phyloP scores from a whole-genome alignment of 2,113 vertebrate genomes.

The Petrocephalus zakoni region DNA sequence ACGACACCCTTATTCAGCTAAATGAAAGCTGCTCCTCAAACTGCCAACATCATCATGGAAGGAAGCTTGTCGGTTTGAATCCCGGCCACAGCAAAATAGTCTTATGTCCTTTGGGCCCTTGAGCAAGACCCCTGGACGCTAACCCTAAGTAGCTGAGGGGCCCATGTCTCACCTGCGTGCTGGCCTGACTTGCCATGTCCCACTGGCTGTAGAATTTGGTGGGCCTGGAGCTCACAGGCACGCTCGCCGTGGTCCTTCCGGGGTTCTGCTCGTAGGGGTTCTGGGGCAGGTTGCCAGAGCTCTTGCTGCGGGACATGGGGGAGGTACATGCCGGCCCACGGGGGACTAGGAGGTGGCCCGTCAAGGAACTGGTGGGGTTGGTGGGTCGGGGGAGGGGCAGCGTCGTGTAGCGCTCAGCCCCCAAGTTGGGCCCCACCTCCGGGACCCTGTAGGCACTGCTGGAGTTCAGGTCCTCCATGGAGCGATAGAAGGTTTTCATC shows the following conservation, averaged over 20 bases:
- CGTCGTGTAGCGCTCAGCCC: constrained; percentile 35
- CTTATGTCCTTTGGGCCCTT: neutral
- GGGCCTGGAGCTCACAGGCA: constrained; percentile 28
- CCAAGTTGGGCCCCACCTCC: neutral
- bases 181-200: constrained; percentile 50
- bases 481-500: constrained; percentile 53
- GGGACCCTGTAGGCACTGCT: constrained; percentile 47
- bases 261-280: constrained; percentile 44
- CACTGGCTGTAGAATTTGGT: constrained; percentile 60
- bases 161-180: constrained; percentile 50
- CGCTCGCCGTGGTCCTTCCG: constrained; percentile 12
- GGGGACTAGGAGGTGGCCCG: constrained; percentile 43
- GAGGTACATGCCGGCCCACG: neutral
- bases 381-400: constrained; percentile 40
- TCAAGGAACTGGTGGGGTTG: constrained; percentile 32
- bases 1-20: neutral
- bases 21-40: neutral
- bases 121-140: neutral
- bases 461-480: constrained; percentile 67
- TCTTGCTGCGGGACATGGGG: constrained; percentile 60
- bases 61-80: neutral
- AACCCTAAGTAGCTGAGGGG: neutral
- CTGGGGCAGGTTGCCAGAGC: constrained; percentile 59
- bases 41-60: neutral
- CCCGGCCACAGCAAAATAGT: neutral